Percentiles rank a stretch among this genome's conserved stretches.
Evolutionary conservation across 2,113 vertebrate species (phyloP).

Genomic region (Thryonomys swinderianus): DNA sequence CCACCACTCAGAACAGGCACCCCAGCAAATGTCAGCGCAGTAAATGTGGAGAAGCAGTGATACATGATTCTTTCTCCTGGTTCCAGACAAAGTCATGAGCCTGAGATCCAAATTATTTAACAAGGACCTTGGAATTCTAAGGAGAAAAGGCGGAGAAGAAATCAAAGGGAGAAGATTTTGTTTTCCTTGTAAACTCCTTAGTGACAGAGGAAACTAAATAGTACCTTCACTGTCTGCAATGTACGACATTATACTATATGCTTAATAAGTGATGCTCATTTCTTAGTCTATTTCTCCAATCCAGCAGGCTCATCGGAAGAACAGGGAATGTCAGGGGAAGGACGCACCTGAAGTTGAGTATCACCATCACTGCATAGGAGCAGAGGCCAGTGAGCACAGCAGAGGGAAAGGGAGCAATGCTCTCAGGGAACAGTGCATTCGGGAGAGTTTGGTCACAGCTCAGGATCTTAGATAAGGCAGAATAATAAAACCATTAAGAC

Average conservation of each 20-base stretch:
- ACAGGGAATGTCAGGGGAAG: not conserved
- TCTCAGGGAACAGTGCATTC: not conserved
- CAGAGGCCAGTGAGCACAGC: not conserved
- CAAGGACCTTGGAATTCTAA: not conserved
- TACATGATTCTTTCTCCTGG: not conserved
- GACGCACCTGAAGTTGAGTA: no score
- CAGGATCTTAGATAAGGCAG: not conserved
- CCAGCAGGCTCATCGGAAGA: not conserved
- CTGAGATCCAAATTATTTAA: slow-evolving; percentile 1
- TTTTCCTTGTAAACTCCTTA: not conserved
- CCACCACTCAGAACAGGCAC: not conserved
- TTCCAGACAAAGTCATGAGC: not conserved
- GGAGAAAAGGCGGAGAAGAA: not conserved
- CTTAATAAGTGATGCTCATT: not conserved
- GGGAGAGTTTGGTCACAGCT: not conserved
- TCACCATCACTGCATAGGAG: not conserved
- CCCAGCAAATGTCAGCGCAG: not conserved
- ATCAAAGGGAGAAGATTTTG: not conserved
- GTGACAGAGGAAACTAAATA: not conserved
- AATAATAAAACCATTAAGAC: not conserved
- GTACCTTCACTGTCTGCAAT: not conserved
- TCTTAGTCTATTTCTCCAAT: not conserved
- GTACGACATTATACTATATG: not conserved
- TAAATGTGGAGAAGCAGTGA: not conserved
- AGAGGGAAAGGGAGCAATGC: not conserved